Percentiles rank a stretch among this genome's conserved stretches.
Conservation (phyloP, 1,140 invertebrate genomes). For the Drosophila tsacasi region DNA sequence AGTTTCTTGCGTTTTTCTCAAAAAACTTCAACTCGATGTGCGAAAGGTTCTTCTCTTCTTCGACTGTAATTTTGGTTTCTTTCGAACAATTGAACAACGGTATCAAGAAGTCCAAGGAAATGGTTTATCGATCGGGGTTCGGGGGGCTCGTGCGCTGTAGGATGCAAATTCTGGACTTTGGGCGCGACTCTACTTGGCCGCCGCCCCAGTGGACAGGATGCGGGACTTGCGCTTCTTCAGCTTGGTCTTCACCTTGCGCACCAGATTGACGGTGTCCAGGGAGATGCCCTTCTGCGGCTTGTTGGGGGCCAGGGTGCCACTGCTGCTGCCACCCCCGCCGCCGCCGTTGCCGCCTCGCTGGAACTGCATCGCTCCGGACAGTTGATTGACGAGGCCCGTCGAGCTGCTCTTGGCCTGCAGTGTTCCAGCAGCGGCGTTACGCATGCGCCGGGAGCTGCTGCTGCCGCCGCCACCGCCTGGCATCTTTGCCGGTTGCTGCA, state of each 20-base stretch:
- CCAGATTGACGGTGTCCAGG: slow-evolving; percentile 64
- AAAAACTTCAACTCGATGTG: slow-evolving; percentile 5
- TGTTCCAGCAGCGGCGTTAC: slow-evolving; percentile 29
- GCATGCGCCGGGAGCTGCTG: slow-evolving; percentile 50
- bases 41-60: slow-evolving; percentile 14
- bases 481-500: slow-evolving; percentile 62
- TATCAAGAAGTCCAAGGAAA: neutral
- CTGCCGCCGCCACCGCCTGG: slow-evolving; percentile 25
- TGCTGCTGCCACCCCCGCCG: slow-evolving; percentile 3
- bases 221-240: slow-evolving; percentile 80
- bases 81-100: slow-evolving; percentile 1
- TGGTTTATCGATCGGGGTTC: slow-evolving; percentile 9
- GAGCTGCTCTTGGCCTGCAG: slow-evolving; percentile 28
- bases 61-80: slow-evolving; percentile 40
- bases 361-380: slow-evolving; percentile 34
- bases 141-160: neutral
- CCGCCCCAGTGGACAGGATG: slow-evolving; percentile 36
- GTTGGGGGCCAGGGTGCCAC: slow-evolving; percentile 15
- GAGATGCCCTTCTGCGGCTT: slow-evolving; percentile 52
- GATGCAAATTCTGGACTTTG: neutral
- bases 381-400: slow-evolving; percentile 3
- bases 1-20: slow-evolving; percentile 11
- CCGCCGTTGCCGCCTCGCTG: slow-evolving; percentile 21
- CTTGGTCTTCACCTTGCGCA: slow-evolving; percentile 80
- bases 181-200: slow-evolving; percentile 36